Base-by-base conservation (phyloP, 2,113 vertebrate species). In the Sinocyclocheilus maitianheensis region DNA sequence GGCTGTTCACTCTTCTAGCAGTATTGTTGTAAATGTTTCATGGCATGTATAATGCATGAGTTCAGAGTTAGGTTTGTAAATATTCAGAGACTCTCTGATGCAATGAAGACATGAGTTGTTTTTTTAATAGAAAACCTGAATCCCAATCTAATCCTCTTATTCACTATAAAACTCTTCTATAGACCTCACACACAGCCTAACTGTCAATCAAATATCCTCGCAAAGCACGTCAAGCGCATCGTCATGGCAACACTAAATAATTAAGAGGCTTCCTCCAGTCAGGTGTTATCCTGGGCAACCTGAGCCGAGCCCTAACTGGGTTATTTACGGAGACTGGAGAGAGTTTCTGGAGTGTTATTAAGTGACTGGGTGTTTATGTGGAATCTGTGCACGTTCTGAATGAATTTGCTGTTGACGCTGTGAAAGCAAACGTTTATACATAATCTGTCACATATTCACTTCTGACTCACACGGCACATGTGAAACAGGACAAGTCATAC, bases 241-340 rank as follows among this genome's bases (percentile, higher is more conserved):
- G 12, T 40, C 34, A 72, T 77, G 85, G 77, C 55, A 83, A 86
- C 58, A 53, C 71, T 89, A 30, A 89, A 88, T 88, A 86, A 90
- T 90, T 86, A 51, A 90, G 79, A 8, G 53, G 55, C 30, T 53
- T 63, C 63, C 53, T 43, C 67, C 34, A 71, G 43, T 46, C 60
- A 37, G 8, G 63, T 77, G 81, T 55, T 82, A 74, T 88, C 58
- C n/a, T 51, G 69, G 20, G 87, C 79, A 89, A 90, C 88, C 58
- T 40, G 69, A 87, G 51, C 84, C 53, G 37, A 43, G 63, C 18
- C 26, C 55, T 84, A 65, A 65, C 30, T 46, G 60, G 80, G 53
- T 83, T 60, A 65, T n/a, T 77, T 77, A 62, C 24, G 48, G 43
- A 26, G n/a, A 69, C n/a, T 40, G 46, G 77, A 71, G 43, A 51